Base-by-base conservation (phyloP, 1,140 invertebrate genomes). In the Panagrolaimus sp. region DNA sequence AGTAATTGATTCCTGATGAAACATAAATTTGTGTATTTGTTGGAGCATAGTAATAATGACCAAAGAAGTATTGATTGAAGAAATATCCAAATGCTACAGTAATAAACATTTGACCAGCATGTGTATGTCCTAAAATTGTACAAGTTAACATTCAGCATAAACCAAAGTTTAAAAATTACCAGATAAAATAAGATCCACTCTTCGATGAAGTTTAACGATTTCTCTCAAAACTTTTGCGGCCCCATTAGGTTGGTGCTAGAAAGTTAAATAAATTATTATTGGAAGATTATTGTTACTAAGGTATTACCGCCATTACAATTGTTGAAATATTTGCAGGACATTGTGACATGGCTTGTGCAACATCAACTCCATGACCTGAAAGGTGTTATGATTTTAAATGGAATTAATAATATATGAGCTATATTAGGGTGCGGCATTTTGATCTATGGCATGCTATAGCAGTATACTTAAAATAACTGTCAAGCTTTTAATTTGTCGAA, bases 191-290 rank as follows among this genome's bases (percentile, higher is more conserved):
- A 73, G 51, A 31, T 75, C 67, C 3, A 75, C 47, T 31, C 38
- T 9, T 70, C 53, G 38, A 20, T 45, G 45, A 9, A n/a, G 23
- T 27, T 69, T 27, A 20, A 23, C 16, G 23, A 61, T 43, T 5
- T 23, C 25, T 38, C 48, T 72, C 5, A 77, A 27, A 63, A 74
- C 73, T 47, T 72, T 72, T n/a, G 42, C 31, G 8, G 71, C 74
- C 7, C 71, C 74, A 51, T 76, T 76, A 9, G 74, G 74, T 63
- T 76, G 75, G 66, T 76, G 74, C n/a, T n/a, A n/a, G n/a, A n/a
- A n/a, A n/a, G n/a, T n/a, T n/a, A n/a, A n/a, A n/a, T n/a, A n/a
- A n/a, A n/a, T n/a, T n/a, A n/a, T n/a, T n/a, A n/a, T n/a, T n/a
- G n/a, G n/a, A n/a, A n/a, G n/a, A n/a, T n/a, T n/a, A n/a, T n/a